Percentiles rank a stretch among this genome's conserved stretches.
These are phyloP conservation scores for Avahi laniger DNA, from an alignment of 2,797 vertebrate genomes.

Conservation along the genomic window DNA sequence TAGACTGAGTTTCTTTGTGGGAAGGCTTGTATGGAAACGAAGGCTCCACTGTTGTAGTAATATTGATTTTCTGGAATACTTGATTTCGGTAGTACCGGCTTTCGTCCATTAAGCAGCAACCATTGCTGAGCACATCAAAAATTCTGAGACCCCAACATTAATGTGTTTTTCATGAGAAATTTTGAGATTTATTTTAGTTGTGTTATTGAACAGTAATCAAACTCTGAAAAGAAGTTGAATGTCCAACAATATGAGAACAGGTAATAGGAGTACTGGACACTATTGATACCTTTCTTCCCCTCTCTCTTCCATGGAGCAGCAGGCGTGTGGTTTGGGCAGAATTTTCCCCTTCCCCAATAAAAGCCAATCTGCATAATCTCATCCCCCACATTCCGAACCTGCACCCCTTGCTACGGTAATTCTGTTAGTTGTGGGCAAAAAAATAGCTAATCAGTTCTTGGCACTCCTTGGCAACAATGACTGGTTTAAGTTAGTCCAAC, in stretches of 20 bases:
- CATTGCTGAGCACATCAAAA: constrained; percentile 50
- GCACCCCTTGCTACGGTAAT: neutral
- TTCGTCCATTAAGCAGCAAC: constrained; percentile 50
- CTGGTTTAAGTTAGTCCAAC: neutral
- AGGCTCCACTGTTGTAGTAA: neutral
- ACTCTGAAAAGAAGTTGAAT: constrained; percentile 9
- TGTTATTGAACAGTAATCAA: constrained; percentile 31
- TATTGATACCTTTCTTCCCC: neutral
- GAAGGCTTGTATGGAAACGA: neutral
- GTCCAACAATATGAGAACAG: neutral
- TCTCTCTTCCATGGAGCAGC: neutral
- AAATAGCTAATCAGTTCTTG: neutral
- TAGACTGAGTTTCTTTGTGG: neutral
- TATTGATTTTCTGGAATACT: constrained; percentile 53
- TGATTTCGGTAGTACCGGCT: neutral
- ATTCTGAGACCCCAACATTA: constrained; percentile 53
- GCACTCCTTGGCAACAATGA: neutral
- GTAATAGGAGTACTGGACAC: neutral
- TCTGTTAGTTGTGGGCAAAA: neutral
- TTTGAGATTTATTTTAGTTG: constrained; percentile 52
- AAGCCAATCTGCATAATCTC: neutral
- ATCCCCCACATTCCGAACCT: neutral
- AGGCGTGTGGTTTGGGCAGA: neutral
- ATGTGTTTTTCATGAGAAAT: constrained; percentile 42
- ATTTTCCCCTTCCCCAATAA: neutral